Evolutionary conservation across 2,113 vertebrate species (phyloP), one percentile per base, ranked within the genome.

Genomic region (Prionailurus viverrinus): DNA sequence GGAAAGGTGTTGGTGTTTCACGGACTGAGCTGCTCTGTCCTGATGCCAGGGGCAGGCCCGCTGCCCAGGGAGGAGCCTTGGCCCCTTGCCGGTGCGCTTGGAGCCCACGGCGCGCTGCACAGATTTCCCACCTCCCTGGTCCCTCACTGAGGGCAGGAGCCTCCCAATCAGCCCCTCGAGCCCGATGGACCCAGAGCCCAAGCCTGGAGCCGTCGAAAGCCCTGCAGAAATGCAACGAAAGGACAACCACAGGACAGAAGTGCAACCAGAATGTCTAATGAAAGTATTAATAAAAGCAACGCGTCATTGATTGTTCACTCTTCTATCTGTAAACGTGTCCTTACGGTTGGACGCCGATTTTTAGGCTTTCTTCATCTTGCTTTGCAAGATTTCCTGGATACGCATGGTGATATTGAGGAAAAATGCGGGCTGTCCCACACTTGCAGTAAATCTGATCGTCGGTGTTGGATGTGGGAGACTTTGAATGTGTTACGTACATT

Each of bases 71-170:
- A n/a, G n/a, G 19, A 65, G n/a, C n/a, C 65, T 1, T 2, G 10
- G 7, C 21, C 18, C 3, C 3, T n/a, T 58, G 69, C 25, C 13
- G 0, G 12, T 36, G 33, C 8, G 63, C 58, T 79, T 3, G 25
- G 78, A 21, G 78, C 36, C 36, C 33, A 1, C 25, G 0, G 0
- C 5, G 0, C 2, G 3, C 1, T 5, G 66, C 13, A 23, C 1
- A 15, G 76, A 7, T 29, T 36, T 48, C 18, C 33, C 16, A 23
- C 48, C 21, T n/a, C n/a, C 41, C 5, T 0, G 19, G 51, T 6
- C 15, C n/a, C 29, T 58, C 14, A 14, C 27, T 15, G 12, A 91
- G 79, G 66, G 27, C 18, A 0, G 0, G 0, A 85, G 39, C 25
- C 36, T 69, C 58, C 36, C 51, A 1, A 29, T 10, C 1, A 18